Evolutionary conservation across 2,888 invertebrate genomes (phyloP), one percentile per base, ranked within the genome.

Genomic region (Spialia ferax): DNA sequence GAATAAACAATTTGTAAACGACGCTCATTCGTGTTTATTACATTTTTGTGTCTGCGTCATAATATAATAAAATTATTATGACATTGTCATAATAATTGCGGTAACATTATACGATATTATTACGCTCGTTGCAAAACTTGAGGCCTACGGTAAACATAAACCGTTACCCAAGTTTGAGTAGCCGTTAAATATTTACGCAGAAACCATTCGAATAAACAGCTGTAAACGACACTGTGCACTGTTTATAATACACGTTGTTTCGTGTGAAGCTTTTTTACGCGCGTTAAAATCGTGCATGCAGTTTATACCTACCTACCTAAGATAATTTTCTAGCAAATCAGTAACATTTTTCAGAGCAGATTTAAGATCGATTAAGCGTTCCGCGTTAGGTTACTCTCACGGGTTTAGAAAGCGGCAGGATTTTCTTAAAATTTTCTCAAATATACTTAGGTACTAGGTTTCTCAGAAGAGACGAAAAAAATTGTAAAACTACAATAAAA

Each of bases 141-240:
- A n/a, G 22, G 13, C 22, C 6, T 23, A 50, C 23, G 22, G 23
- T 50, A 15, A n/a, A n/a, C 29, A 29, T 4, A 8, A 18, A 54
- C 23, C 26, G 54, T 54, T 54, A 54, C 54, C 15, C 29, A 54
- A 54, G 22, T 54, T 54, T 26, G 54, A 54, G 26, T 54, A 54
- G 23, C 55, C 55, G 29, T 32, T n/a, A 55, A 55, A 55, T 55
- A 29, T 23, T 55, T 55, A 52, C 29, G 55, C 55, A 55, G 55
- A 52, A 52, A 48, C 20, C 10, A 48, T 20, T 23, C n/a, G 23
- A 1, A 52, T n/a, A n/a, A 52, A 23, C 23, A 50, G 11, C 20
- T 2, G 7, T 23, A 52, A 52, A 52, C 52, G 52, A 23, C 52
- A 23, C n/a, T 13, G n/a, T n/a, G n/a, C 23, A 20, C 45, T 45